Base-by-base conservation (phyloP, 2,888 invertebrate genomes). In the Drosophila prostipennis region DNA sequence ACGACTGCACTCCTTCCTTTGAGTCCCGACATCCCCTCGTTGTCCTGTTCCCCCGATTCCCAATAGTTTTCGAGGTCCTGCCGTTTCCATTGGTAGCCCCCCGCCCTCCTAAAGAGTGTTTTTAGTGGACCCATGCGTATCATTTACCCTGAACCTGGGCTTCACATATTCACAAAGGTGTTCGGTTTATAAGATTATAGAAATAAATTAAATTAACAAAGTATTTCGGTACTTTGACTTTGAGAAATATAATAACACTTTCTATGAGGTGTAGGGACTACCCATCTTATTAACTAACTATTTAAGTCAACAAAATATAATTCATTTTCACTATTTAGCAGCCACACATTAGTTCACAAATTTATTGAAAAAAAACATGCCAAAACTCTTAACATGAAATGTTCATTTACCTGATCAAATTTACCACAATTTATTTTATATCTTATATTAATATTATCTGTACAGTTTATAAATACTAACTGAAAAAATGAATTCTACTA, bases 11-110 rank as follows among this genome's bases (percentile, higher is more conserved):
- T 37, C 8, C 19, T 11, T 26, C 4, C 23, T 7, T 7, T 8
- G 14, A n/a, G 32, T 34, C 19, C 37, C 10, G 36, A 6, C 5
- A 16, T 26, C 19, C 19, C 19, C 3, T 19, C 3, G 16, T 16
- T 11, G n/a, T 43, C 34, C 45, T 8, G 13, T 3, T n/a, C 4
- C 26, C 48, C 42, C 19, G 29, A n/a, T 55, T 36, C 7, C 13
- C 37, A 4, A 45, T 58, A 43, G 59, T 60, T 60, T 45, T 36
- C 5, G 36, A 13, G 13, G 34, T 42, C 45, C 32, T 37, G n/a
- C 32, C 46, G 58, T 58, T 52, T 52, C 58, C 53, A 58, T 42
- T 52, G 58, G 58, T 58, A 51, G 58, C 52, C 57, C 45, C 26
- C 45, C 29, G 45, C 45, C 26, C n/a, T 7, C 3, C 2, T 4